These are phyloP conservation scores for Alca torda DNA, from an alignment of 2,797 vertebrate genomes.

Conservation along the genomic window DNA sequence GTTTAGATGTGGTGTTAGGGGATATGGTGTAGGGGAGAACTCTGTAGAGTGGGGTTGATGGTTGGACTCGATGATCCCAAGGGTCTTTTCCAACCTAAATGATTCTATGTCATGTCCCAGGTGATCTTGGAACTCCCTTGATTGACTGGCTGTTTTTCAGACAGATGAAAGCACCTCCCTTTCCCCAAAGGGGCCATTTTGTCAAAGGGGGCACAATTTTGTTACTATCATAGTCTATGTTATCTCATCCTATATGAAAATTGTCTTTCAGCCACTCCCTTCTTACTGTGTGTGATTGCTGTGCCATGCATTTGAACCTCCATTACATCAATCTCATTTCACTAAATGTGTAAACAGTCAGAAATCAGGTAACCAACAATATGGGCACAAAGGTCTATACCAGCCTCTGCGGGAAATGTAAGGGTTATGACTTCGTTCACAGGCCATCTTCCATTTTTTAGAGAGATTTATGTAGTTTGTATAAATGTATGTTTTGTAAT, in stretches of 20 bases:
- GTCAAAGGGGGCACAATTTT: neutral
- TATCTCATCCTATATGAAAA: neutral
- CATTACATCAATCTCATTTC: neutral
- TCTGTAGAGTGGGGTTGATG: no score
- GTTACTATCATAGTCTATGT: no score
- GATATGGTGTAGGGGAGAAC: no score
- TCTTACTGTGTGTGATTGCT: neutral
- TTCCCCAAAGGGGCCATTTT: neutral
- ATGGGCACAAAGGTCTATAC: neutral
- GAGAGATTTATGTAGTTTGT: neutral
- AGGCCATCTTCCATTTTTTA: neutral
- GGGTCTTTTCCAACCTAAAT: no score
- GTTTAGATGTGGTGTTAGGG: no score
- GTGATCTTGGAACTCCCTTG: neutral
- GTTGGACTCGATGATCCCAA: no score
- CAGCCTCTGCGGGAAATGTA: neutral
- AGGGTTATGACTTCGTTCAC: neutral
- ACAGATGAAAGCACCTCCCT: neutral
- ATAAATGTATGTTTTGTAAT: neutral
- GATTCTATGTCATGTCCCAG: no score
- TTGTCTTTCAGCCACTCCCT: neutral
- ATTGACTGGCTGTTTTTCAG: neutral
- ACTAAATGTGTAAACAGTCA: neutral
- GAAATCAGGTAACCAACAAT: neutral
- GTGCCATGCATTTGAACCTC: neutral